Evolutionary conservation across 2,797 vertebrate species (phyloP), one percentile per base, ranked within the genome.

Genomic region (Glyptemys insculpta): DNA sequence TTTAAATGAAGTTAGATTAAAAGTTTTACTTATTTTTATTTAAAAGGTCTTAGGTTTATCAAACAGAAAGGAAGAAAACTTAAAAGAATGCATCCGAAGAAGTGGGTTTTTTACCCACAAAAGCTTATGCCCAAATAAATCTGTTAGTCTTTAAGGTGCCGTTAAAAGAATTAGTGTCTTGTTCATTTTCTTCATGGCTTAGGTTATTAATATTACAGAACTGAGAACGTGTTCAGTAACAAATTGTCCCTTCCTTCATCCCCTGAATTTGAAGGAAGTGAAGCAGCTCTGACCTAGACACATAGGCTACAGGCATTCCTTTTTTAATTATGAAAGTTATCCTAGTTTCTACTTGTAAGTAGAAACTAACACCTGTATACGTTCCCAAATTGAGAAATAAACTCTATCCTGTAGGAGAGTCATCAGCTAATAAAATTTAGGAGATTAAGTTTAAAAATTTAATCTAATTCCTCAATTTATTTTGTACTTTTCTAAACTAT

Each of bases 91-190:
- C 49, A 49, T 49, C 12, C 3, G 49, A 49, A 49, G 49, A 49
- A 49, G 49, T 49, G 49, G 49, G 12, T 14, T 49, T 49, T 49
- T 49, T 50, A 50, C 50, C 49, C 49, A 50, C 49, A 4, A 50
- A 50, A 50, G 49, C 49, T 50, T 50, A 50, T 50, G 50, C 50
- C 14, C 50, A 50, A 15, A 50, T 50, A 50, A 50, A 50, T 50
- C 50, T 50, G 50, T 50, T 50, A 50, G 50, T 50, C 50, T 15
- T 50, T 50, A 50, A 50, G 14, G 50, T 50, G 14, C 50, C 14
- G 50, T 1, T 25, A n/a, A 27, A 81, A 50, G 1, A 80, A 18
- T 29, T 54, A 34, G n/a, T 16, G 0, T 41, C 3, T 1, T 59
- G 11, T 3, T 52, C 90, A 12, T 62, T 88, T 94, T 85, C 5